Conservation (phyloP, 1,140 invertebrate species). For the Lepidotrigona ventralis region DNA sequence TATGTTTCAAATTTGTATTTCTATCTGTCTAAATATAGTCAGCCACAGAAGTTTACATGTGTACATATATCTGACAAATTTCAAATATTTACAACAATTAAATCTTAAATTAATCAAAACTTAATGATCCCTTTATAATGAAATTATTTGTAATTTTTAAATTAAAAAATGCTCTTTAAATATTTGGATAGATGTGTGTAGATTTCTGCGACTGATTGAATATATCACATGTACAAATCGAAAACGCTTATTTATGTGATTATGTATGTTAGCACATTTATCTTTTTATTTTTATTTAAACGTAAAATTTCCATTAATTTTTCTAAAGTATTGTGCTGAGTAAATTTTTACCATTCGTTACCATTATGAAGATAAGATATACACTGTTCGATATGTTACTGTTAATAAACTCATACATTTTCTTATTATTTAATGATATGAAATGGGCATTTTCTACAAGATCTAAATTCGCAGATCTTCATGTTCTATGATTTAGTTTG, state of each 20-base stretch:
- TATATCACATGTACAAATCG: background rate
- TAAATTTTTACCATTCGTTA: background rate
- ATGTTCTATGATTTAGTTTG: background rate
- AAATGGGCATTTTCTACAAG: background rate
- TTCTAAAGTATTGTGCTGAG: no score
- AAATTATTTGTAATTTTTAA: no score
- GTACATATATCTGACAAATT: no score
- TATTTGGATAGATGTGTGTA: no score
- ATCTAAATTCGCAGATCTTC: fast-evolving
- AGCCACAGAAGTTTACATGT: no score
- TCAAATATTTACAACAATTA: no score
- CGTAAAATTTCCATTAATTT: background rate
- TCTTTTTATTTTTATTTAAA: background rate
- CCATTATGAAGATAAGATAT: background rate
- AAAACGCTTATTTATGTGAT: background rate
- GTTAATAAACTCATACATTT: background rate
- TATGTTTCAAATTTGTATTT: no score
- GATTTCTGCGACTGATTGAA: no score
- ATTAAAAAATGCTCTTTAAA: no score
- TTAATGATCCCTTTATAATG: no score
- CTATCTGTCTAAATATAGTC: no score
- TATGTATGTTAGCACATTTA: background rate
- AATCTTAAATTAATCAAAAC: no score
- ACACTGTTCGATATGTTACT: background rate
- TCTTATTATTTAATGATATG: background rate